Evolutionary conservation across 2,113 vertebrate species (phyloP).

Genomic region (Calypte anna): DNA sequence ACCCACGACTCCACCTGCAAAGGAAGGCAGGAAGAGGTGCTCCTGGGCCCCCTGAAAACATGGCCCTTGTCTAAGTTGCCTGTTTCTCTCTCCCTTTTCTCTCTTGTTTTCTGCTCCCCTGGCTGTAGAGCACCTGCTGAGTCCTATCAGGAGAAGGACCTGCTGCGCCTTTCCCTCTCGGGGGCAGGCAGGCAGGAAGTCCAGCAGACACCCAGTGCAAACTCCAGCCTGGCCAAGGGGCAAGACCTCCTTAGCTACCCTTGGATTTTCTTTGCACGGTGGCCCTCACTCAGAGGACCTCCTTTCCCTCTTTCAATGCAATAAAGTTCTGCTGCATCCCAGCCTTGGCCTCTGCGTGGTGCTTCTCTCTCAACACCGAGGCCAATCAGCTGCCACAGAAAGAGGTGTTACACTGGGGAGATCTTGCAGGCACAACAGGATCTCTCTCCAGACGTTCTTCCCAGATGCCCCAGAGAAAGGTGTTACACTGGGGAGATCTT

Average conservation of each 20-base stretch:
- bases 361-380: not conserved
- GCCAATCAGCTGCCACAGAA: not conserved
- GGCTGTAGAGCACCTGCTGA: not conserved
- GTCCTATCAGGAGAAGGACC: not conserved
- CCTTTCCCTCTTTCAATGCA: not conserved
- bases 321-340: conserved; percentile 11
- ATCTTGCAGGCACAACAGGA: too few species aligned
- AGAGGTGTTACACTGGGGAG: not conserved
- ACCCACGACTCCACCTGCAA: not conserved
- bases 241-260: not conserved
- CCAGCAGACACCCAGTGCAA: not conserved
- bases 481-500: too few species aligned
- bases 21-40: not conserved
- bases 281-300: not conserved
- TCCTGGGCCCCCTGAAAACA: not conserved
- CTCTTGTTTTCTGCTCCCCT: not conserved
- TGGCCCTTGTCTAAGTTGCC: not conserved
- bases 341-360: not conserved
- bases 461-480: not conserved
- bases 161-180: not conserved
- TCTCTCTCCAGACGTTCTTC: accelerated
- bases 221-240: not conserved
- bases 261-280: not conserved
- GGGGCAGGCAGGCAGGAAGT: too few species aligned
- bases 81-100: not conserved